Evolutionary conservation across 2,113 vertebrate species (phyloP), one percentile per base, ranked within the genome.

Genomic region (Cacatua alba): DNA sequence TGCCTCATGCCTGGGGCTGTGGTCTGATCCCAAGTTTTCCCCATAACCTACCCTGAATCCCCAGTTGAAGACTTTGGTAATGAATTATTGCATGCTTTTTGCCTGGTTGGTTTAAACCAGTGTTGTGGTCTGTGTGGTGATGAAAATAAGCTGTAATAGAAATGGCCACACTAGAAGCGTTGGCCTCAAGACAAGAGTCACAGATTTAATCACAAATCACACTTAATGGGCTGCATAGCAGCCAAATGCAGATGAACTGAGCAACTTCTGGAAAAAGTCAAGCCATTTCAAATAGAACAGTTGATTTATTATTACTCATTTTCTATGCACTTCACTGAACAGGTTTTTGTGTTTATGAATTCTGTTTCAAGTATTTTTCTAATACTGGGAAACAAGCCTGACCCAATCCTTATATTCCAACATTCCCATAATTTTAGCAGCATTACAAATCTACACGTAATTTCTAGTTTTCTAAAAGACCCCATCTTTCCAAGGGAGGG

Each of bases 271-370:
- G 35, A 55, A 77, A 93, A 65, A 51, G 2, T 4, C 4, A 23
- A 82, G 24, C 13, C 4, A 3, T 90, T 90, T 77, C 29, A 86
- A 80, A 81, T 33, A 69, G 18, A 83, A 37, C 41, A 88, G 51
- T 51, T 92, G 60, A 93, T 90, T 89, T 92, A 91, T 90, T 83
- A 46, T 86, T 86, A 35, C 31, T 80, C 2, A 46, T 88, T 75
- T 92, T 93, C 82, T 37, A 25, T 35, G 6, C n/a, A 74, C 41
- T 82, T 82, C 31, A 63, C 24, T 57, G 31, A 89, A 86, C 41
- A 76, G 70, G 80, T 57, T 87, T 96, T 94, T 96, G 43, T 88
- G 49, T 82, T 89, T 94, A 88, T 74, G 59, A 88, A 88, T 85
- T 90, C 59, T 82, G 33, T 67, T 70, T 88, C 62, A 80, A 90